These are phyloP conservation scores for Onchidella celtica DNA, from an alignment of 2,888 invertebrate species.

Conservation along the genomic window DNA sequence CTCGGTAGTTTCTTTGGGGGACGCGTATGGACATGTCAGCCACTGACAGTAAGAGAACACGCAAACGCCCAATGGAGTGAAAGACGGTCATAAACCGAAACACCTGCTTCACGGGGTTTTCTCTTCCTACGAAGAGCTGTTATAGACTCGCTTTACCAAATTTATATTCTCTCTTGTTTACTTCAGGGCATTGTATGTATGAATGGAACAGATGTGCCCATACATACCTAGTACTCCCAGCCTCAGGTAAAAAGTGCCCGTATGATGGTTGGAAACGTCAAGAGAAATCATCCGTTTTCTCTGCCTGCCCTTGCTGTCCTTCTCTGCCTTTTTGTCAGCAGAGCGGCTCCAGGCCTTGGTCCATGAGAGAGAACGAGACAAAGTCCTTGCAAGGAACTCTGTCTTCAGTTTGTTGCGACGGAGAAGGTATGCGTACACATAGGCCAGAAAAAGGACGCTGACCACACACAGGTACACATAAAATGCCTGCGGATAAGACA, in stretches of 20 bases:
- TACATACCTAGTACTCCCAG: slow-evolving; percentile 63
- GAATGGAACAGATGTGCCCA: too few species aligned
- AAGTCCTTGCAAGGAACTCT: slow-evolving; percentile 47
- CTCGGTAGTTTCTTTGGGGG: too few species aligned
- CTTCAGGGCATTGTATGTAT: too few species aligned
- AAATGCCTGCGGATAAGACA: too few species aligned
- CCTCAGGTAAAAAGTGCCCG: slow-evolving; percentile 64
- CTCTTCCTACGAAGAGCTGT: too few species aligned
- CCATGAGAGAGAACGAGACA: slow-evolving; percentile 51
- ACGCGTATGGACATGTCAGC: too few species aligned
- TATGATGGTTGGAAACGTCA: slow-evolving; percentile 56
- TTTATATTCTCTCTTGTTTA: too few species aligned
- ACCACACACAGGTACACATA: slow-evolving; percentile 64
- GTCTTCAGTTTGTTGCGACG: slow-evolving; percentile 54
- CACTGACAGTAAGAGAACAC: too few species aligned
- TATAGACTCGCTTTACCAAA: too few species aligned
- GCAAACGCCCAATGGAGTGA: too few species aligned
- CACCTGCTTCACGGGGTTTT: too few species aligned
- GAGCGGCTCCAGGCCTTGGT: slow-evolving; percentile 49
- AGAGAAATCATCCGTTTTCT: slow-evolving; percentile 55
- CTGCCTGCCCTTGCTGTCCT: slow-evolving; percentile 12
- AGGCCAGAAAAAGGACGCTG: slow-evolving; percentile 62
- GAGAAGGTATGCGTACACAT: slow-evolving; percentile 61
- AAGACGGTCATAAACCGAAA: too few species aligned
- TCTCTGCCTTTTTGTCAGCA: slow-evolving; percentile 18